Conservation (phyloP, 2,888 invertebrate genomes). For the Drosophila pullipes region DNA sequence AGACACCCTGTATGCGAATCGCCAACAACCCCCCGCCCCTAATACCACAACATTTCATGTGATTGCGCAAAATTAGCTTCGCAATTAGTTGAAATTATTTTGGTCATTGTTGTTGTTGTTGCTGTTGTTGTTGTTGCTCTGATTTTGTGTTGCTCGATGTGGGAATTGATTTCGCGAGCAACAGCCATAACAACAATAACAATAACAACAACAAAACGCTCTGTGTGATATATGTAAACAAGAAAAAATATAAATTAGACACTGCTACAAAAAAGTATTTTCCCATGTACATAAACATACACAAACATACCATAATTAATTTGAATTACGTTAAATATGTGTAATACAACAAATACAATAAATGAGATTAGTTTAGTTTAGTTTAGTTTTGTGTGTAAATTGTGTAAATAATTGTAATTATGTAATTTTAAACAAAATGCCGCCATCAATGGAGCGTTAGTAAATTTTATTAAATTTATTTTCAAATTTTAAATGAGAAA, state of each 20-base stretch:
- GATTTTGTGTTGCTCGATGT: conserved; percentile 48
- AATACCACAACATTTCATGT: conserved; percentile 37
- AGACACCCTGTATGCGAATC: conserved; percentile 54
- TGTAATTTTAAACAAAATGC: conserved; percentile 52
- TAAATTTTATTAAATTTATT: conserved; percentile 64
- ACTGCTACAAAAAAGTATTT: conserved; percentile 61
- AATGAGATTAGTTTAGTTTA: conserved; percentile 55
- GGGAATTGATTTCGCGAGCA: conserved; percentile 52
- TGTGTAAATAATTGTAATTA: conserved; percentile 70
- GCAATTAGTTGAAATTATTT: conserved; percentile 74
- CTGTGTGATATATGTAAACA: conserved; percentile 79
- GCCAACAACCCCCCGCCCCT: conserved; percentile 7
- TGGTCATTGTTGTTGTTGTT: conserved; percentile 40
- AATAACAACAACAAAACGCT: conserved; percentile 52
- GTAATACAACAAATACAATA: conserved; percentile 34
- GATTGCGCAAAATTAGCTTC: conserved; percentile 68
- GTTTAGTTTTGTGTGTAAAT: conserved; percentile 54
- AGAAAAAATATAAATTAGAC: conserved; percentile 51
- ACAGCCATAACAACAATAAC: conserved; percentile 29
- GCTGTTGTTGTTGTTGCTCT: conserved; percentile 36
- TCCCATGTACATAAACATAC: conserved; percentile 42
- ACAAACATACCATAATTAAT: conserved; percentile 49
- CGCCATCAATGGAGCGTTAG: conserved; percentile 45
- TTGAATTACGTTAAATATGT: conserved; percentile 53
- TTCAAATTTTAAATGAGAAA: conserved; percentile 51